Conservation (phyloP, 2,888 invertebrate genomes). For the Baronia brevicornis region DNA sequence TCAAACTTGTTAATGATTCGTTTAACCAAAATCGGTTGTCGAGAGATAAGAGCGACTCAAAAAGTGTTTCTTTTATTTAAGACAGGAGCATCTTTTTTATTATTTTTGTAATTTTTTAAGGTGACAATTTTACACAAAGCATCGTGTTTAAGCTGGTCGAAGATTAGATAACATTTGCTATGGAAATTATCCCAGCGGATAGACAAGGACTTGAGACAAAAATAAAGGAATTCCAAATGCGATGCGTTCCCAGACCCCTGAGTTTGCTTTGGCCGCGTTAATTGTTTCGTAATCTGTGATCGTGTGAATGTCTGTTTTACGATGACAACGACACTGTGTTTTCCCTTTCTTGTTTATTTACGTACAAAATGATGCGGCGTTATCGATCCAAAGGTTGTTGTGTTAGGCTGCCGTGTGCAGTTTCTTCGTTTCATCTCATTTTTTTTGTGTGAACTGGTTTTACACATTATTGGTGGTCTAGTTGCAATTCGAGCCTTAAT, state of each 20-base stretch:
- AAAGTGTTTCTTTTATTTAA: conserved; percentile 23
- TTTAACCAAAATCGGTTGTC: conserved; percentile 25
- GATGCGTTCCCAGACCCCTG: conserved; percentile 41
- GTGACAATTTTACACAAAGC: conserved; percentile 4
- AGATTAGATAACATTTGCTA: conserved; percentile 11
- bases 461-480: conserved; percentile 41
- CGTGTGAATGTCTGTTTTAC: conserved; percentile 46
- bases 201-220: conserved; percentile 18
- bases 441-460: conserved; percentile 36
- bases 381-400: conserved; percentile 38
- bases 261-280: conserved; percentile 53
- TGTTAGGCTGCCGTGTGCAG: conserved; percentile 52
- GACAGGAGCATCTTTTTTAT: conserved; percentile 20
- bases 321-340: conserved; percentile 24
- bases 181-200: background rate
- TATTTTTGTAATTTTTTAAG: background rate
- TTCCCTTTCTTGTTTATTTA: conserved; percentile 22
- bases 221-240: conserved; percentile 37
- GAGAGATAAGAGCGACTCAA: conserved; percentile 23
- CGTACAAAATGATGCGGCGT: conserved; percentile 28
- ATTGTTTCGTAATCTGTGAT: conserved; percentile 55
- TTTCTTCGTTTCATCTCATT: conserved; percentile 24
- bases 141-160: conserved; percentile 6
- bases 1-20: conserved; percentile 22
- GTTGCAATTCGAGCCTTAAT: conserved; percentile 14